Evolutionary conservation across 2,888 invertebrate species (phyloP).

Genomic region (Torymus texanus): DNA sequence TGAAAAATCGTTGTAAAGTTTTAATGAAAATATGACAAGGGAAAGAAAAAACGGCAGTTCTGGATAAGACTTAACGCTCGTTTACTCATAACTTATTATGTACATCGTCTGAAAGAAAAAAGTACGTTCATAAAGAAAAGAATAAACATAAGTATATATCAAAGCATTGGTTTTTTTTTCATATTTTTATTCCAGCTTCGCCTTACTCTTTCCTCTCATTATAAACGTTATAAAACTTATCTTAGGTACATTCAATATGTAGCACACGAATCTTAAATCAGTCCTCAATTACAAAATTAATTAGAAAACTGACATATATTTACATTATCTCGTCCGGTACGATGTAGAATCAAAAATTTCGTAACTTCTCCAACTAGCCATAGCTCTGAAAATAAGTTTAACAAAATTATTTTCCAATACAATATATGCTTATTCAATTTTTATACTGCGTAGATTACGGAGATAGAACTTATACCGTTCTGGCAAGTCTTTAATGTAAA

Average conservation of each 20-base stretch:
- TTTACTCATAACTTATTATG: slow-evolving; percentile 75
- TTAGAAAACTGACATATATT: background rate
- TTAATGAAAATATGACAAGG: slow-evolving; percentile 55
- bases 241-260: too few species aligned
- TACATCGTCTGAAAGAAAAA: slow-evolving; percentile 71
- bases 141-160: slow-evolving; percentile 74
- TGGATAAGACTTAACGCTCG: slow-evolving; percentile 72
- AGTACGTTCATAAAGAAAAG: slow-evolving; percentile 72
- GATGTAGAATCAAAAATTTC: slow-evolving; percentile 10
- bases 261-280: too few species aligned
- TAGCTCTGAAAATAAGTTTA: slow-evolving; percentile 1
- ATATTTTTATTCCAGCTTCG: slow-evolving; percentile 45
- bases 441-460: too few species aligned
- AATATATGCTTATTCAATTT: too few species aligned
- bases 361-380: slow-evolving; percentile 39
- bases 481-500: slow-evolving; percentile 70
- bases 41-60: slow-evolving; percentile 63
- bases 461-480: slow-evolving; percentile 61
- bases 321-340: slow-evolving; percentile 22
- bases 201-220: slow-evolving; percentile 28
- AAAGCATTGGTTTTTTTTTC: slow-evolving; percentile 61
- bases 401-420: too few species aligned
- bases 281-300: background rate
- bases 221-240: background rate
- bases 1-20: slow-evolving; percentile 53